These are phyloP conservation scores for Steatocranus sp. DNA, from an alignment of 2,797 vertebrate genomes.

Conservation along the genomic window DNA sequence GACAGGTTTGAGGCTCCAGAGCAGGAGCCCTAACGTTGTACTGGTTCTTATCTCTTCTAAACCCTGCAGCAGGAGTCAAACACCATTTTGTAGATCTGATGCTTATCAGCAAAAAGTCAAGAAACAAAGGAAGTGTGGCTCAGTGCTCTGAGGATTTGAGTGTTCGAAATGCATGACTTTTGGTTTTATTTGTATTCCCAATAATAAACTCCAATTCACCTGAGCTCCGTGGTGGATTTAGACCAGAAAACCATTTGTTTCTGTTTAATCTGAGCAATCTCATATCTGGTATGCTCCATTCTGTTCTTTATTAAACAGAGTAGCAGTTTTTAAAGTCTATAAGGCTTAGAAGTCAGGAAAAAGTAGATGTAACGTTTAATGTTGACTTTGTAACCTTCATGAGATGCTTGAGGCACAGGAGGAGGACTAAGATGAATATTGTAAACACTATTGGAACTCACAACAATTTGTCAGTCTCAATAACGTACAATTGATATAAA, in stretches of 20 bases:
- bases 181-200: background rate
- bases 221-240: background rate
- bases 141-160: background rate
- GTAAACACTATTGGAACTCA: background rate
- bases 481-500: background rate
- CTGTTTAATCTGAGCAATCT: background rate
- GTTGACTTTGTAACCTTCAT: background rate
- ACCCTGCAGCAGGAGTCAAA: slow-evolving; percentile 6
- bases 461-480: background rate
- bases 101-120: slow-evolving; percentile 2
- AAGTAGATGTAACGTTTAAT: background rate
- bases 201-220: background rate
- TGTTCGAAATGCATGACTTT: background rate
- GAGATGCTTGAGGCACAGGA: background rate
- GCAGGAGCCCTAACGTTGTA: background rate
- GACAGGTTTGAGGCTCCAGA: background rate
- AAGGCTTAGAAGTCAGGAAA: background rate
- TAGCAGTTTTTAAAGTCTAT: background rate
- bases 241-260: background rate
- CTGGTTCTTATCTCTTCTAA: slow-evolving; percentile 10
- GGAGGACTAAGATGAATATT: background rate
- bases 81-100: background rate
- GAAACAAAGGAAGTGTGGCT: background rate
- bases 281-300: background rate
- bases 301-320: background rate